These are phyloP conservation scores for Hololepta plana DNA, from an alignment of 2,888 invertebrate genomes.

Conservation along the genomic window DNA sequence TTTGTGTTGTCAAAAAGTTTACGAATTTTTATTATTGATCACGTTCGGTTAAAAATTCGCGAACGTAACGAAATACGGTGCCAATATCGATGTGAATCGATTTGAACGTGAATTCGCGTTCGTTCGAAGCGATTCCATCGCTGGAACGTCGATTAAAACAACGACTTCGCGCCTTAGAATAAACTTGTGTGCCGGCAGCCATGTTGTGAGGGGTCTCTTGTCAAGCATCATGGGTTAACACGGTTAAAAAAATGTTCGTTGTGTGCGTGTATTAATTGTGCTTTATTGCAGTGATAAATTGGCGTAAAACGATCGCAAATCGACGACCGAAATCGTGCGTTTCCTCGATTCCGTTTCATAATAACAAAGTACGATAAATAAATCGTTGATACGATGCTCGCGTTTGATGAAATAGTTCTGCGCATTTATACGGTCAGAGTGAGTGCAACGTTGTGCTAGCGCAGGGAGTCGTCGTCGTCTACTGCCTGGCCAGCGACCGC, in stretches of 20 bases:
- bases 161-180: background rate
- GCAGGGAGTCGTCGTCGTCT: constrained; percentile 32
- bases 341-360: too few species aligned
- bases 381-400: constrained; percentile 18
- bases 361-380: constrained; percentile 6
- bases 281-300: constrained; percentile 11
- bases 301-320: constrained; percentile 10
- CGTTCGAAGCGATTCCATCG: too few species aligned
- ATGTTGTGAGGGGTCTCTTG: constrained; percentile 29
- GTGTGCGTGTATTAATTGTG: constrained; percentile 12
- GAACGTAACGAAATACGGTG: constrained; percentile 4
- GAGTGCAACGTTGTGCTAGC: constrained; percentile 30
- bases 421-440: constrained; percentile 28
- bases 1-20: constrained; percentile 27
- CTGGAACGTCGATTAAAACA: constrained; percentile 3
- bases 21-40: constrained; percentile 22
- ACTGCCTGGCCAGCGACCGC: constrained; percentile 23
- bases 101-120: constrained; percentile 4
- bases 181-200: constrained; percentile 23
- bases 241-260: constrained; percentile 19
- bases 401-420: constrained; percentile 26
- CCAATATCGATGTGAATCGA: background rate
- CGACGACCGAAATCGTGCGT: too few species aligned
- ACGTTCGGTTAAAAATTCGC: constrained; percentile 10
- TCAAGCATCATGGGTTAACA: constrained; percentile 30